phyloP scores from a whole-genome alignment of 1,140 invertebrate genomes.

The Drosophila nebulosa region DNA sequence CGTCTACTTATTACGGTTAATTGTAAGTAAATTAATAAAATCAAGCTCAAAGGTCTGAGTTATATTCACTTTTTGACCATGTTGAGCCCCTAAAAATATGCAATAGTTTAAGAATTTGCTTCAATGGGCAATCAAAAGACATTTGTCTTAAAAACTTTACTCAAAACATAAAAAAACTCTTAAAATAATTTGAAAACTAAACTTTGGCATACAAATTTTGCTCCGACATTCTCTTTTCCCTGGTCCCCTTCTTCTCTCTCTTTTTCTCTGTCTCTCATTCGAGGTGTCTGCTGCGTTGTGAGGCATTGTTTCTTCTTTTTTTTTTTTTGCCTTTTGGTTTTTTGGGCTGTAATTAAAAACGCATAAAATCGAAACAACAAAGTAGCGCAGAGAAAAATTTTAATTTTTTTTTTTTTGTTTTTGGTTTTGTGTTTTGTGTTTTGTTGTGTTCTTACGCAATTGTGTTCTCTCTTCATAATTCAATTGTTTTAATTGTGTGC shows the following conservation, averaged over 20 bases:
- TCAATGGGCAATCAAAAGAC: no score
- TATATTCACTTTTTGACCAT: no score
- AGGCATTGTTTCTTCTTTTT: neutral
- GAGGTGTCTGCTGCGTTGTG: neutral
- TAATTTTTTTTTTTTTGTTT: conserved; percentile 39
- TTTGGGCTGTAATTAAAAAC: conserved; percentile 57
- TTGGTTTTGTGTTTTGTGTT: conserved; percentile 23
- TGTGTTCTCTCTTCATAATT: conserved; percentile 68
- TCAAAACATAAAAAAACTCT: neutral
- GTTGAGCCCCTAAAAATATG: neutral
- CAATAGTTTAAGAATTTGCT: neutral
- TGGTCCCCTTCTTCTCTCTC: neutral
- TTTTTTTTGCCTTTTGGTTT: conserved; percentile 6
- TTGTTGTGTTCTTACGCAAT: conserved; percentile 42
- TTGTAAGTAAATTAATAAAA: no score
- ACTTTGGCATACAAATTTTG: neutral
- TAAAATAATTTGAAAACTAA: neutral
- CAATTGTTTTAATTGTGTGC: conserved; percentile 68
- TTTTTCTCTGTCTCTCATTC: neutral
- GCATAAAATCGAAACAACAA: conserved; percentile 62
- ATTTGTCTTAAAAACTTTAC: neutral
- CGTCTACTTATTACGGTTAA: no score
- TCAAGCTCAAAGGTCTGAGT: no score
- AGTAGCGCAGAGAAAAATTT: conserved; percentile 33
- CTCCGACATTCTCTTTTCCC: neutral